Conservation (phyloP, 2,888 invertebrate species). For the Apodemia hepburni region DNA sequence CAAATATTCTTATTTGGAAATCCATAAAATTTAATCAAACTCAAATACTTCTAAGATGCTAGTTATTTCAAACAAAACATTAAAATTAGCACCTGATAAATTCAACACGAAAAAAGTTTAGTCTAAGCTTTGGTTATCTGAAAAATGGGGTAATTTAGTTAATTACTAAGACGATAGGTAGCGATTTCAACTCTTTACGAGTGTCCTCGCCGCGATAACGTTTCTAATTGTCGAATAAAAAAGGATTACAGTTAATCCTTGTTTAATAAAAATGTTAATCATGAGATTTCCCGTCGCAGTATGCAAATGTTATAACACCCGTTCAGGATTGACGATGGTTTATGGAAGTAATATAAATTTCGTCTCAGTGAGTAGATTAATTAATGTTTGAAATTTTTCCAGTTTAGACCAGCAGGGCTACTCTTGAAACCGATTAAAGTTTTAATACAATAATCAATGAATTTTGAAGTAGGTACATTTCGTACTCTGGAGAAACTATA, state of each 20-base stretch:
- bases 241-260: conserved; percentile 75
- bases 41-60: neutral
- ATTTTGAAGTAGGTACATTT: too few species aligned
- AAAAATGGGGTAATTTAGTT: conserved; percentile 58
- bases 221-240: conserved; percentile 78
- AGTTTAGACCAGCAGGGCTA: too few species aligned
- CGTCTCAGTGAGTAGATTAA: conserved; percentile 20
- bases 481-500: too few species aligned
- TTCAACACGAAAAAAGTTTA: conserved; percentile 44
- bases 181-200: conserved; percentile 77
- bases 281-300: conserved; percentile 65
- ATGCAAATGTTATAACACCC: conserved; percentile 67
- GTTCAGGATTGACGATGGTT: conserved; percentile 45
- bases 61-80: conserved; percentile 21
- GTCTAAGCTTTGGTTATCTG: conserved; percentile 58
- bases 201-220: conserved; percentile 63
- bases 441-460: too few species aligned
- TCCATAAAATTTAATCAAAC: too few species aligned
- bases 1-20: too few species aligned
- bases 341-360: conserved; percentile 30
- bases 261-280: conserved; percentile 80
- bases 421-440: too few species aligned
- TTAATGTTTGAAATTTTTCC: neutral
- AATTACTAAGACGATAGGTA: conserved; percentile 62
- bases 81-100: conserved; percentile 49